Evolutionary conservation across 2,113 vertebrate species (phyloP).

Genomic region (Rostratula benghalensis): DNA sequence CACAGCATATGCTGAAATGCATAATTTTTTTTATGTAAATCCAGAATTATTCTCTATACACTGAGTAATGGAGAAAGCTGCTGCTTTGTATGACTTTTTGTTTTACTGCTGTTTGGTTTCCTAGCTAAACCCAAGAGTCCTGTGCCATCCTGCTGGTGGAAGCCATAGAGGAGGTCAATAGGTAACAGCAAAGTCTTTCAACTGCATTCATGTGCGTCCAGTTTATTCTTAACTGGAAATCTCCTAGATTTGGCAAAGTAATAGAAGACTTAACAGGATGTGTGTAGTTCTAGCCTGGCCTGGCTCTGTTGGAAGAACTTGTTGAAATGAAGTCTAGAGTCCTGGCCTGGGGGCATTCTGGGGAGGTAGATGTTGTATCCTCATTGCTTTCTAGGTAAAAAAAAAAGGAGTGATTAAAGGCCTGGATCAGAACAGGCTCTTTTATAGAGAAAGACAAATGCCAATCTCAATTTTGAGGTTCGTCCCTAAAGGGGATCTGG

Average conservation of each 20-base stretch:
- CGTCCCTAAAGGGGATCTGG: background rate
- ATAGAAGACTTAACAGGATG: background rate
- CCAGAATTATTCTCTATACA: background rate
- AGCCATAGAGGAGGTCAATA: background rate
- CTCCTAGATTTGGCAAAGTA: background rate
- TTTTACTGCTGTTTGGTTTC: background rate
- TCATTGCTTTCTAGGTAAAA: conserved; percentile 21
- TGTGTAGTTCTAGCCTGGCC: background rate
- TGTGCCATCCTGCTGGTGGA: rapidly evolving
- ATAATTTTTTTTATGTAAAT: background rate
- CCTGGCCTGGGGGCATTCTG: background rate
- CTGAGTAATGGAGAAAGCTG: background rate
- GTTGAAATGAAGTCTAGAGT: background rate
- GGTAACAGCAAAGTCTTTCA: background rate
- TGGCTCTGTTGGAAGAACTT: background rate
- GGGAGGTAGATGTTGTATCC: background rate
- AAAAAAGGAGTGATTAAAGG: conserved; percentile 6
- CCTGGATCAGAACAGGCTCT: background rate
- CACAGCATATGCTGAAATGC: background rate
- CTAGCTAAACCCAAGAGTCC: background rate
- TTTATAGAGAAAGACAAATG: background rate
- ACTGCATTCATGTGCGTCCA: background rate
- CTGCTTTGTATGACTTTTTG: background rate
- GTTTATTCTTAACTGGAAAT: background rate
- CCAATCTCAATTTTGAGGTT: background rate